Percentiles rank a stretch among this genome's conserved stretches.
Evolutionary conservation across 1,140 invertebrate species (phyloP).

Genomic region (Sarcophaga peregrina): DNA sequence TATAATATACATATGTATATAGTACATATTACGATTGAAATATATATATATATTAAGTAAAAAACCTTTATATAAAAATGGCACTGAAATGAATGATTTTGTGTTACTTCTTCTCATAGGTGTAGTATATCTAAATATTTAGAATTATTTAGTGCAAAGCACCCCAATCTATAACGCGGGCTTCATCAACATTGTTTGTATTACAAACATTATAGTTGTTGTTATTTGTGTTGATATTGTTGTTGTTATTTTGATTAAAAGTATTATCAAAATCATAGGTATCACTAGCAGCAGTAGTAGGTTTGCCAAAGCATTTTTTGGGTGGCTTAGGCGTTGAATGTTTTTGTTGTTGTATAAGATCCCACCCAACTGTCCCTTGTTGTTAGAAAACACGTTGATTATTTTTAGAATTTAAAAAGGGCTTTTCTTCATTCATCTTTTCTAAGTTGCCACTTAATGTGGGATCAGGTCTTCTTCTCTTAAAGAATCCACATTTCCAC

Average conservation of each 20-base stretch:
- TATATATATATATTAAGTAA: background rate
- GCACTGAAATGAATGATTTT: slow-evolving; percentile 7
- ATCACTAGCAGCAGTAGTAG: slow-evolving; percentile 27
- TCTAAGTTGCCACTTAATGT: slow-evolving; percentile 85
- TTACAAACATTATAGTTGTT: slow-evolving; percentile 36
- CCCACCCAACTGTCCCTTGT: slow-evolving; percentile 65
- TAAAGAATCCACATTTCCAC: slow-evolving; percentile 92
- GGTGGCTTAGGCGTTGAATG: slow-evolving; percentile 51
- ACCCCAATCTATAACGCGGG: slow-evolving; percentile 44
- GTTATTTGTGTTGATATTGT: slow-evolving; percentile 28
- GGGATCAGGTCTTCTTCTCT: slow-evolving; percentile 81
- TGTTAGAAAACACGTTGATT: slow-evolving; percentile 63
- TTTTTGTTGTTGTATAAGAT: slow-evolving; percentile 53
- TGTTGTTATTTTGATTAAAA: slow-evolving; percentile 39
- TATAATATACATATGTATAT: too few relatives aligned
- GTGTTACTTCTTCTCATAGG: background rate
- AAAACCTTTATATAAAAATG: slow-evolving; percentile 3
- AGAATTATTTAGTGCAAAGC: slow-evolving; percentile 19
- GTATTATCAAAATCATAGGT: slow-evolving; percentile 25
- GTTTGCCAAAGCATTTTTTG: slow-evolving; percentile 49
- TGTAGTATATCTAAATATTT: background rate
- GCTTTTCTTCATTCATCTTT: slow-evolving; percentile 76
- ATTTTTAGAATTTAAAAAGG: slow-evolving; percentile 65
- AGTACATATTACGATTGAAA: background rate
- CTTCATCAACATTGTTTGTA: slow-evolving; percentile 27